Base-by-base conservation (phyloP, 2,888 invertebrate genomes). In the Loripinus fragilis region DNA sequence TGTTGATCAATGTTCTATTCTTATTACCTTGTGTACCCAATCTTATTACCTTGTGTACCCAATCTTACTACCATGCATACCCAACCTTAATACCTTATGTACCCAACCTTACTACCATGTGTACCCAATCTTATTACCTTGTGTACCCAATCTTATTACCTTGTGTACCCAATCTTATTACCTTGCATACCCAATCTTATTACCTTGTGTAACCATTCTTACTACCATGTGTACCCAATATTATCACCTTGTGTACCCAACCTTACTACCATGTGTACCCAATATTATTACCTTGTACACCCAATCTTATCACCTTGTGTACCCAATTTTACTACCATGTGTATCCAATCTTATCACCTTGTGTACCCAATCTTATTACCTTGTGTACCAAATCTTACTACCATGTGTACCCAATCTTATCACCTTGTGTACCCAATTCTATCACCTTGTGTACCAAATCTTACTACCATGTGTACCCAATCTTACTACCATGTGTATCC, bases 81-180 rank as follows among this genome's bases (percentile, higher is more conserved):
- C 99, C 99, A 99, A 95, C 99, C 99, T 95, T 99, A 99, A 94
- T 97, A 96, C 75, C 99, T 98, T 25, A 94, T 95, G 93, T 99
- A 99, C 76, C n/a, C n/a, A n/a, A n/a, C n/a, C n/a, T n/a, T n/a
- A n/a, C n/a, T n/a, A n/a, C n/a, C n/a, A n/a, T n/a, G n/a, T n/a
- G n/a, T n/a, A n/a, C n/a, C n/a, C n/a, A n/a, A n/a, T n/a, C n/a
- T n/a, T n/a, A n/a, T n/a, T n/a, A n/a, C n/a, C n/a, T n/a, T n/a
- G n/a, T n/a, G n/a, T n/a, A n/a, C n/a, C n/a, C n/a, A n/a, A n/a
- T n/a, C n/a, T 10, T 20, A 15, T 95, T 95, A 98, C 98, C 95
- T 97, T 96, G 94, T 99, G 99, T 78, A 99, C 98, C 99, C 99
- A 99, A 95, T 99, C 99, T 95, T 99, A 99, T 94, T 97, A 96